Conservation (phyloP, 2,888 invertebrate species). For the Thereva nobilitata region DNA sequence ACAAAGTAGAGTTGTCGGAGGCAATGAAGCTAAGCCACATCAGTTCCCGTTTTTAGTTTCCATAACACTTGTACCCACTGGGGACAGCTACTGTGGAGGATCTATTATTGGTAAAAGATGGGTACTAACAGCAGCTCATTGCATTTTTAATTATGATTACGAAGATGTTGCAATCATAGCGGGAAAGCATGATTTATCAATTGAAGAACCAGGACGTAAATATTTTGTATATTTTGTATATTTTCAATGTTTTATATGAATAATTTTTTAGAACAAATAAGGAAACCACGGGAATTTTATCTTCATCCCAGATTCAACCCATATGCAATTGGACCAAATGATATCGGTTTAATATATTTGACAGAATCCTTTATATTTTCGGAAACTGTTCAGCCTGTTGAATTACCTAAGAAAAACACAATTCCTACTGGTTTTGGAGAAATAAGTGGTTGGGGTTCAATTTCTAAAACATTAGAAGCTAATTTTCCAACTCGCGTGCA, state of each 20-base stretch:
- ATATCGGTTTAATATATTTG: conserved; percentile 15
- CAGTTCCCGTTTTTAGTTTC: conserved; percentile 31
- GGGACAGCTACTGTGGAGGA: conserved; percentile 28
- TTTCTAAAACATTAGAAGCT: conserved; percentile 7
- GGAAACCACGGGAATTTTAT: conserved; percentile 17
- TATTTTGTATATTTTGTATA: background rate
- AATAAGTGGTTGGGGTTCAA: conserved; percentile 19
- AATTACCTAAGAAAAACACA: background rate
- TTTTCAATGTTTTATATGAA: conserved; percentile 3
- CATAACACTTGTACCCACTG: conserved; percentile 9
- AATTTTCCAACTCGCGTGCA: conserved; percentile 18
- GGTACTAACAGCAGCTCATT: conserved; percentile 30
- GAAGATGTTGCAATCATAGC: conserved; percentile 18
- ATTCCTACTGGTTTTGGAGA: conserved; percentile 7
- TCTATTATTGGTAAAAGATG: conserved; percentile 22
- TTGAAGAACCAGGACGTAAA: conserved; percentile 18
- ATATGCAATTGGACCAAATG: conserved; percentile 12
- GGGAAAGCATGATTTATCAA: conserved; percentile 25
- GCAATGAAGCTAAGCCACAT: conserved; percentile 17
- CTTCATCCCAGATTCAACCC: conserved; percentile 23
- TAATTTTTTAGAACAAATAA: conserved; percentile 12
- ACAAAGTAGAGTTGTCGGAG: conserved; percentile 23
- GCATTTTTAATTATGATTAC: conserved; percentile 14
- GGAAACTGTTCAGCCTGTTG: conserved; percentile 11
- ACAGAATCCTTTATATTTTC: conserved; percentile 13